Base-by-base conservation (phyloP, 2,113 vertebrate genomes). In the Thalassoma bifasciatum region DNA sequence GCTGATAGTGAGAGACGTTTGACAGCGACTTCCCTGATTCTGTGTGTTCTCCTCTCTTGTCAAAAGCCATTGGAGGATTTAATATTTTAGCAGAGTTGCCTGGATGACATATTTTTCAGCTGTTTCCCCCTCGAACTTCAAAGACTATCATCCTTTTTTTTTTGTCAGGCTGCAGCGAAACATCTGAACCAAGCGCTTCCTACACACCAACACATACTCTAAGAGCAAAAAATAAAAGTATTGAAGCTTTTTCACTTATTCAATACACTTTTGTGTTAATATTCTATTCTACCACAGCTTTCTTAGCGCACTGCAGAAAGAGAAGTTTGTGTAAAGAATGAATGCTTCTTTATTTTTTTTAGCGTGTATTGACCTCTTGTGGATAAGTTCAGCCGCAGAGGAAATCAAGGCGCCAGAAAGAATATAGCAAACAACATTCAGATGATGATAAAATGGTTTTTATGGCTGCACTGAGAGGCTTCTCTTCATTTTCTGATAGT, bases 41-140 rank as follows among this genome's bases (percentile, higher is more conserved):
- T 11, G 61, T 40, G 19, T 49, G 26, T 62, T 77, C 30, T 19
- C 59, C 42, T 30, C 5, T 40, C 57, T 37, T 50, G 72, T 80
- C 76, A 66, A 51, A 63, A 42, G 36, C 53, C 21, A 19, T 64
- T 42, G 70, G 69, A 57, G 26, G 54, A 40, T 26, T 60, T 60
- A 62, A 66, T 77, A 56, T 82, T 86, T 80, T 37, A 62, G 38
- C 51, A 0, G 11, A 70, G 67, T 26, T 9, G 26, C 23, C 24
- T 11, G 59, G 16, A n/a, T 86, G 62, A 62, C 62, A 51, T 54
- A 14, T 78, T 84, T 77, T 70, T 59, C 34, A 51, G 0, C 58
- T 58, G 52, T 66, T 76, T 56, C 19, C 34, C 30, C 65, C 22
- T 84, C 64, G 60, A 12, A 71, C 37, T 44, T 82, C 37, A 65